phyloP scores from a whole-genome alignment of 2,888 invertebrate genomes.

The Trilocha varians region DNA sequence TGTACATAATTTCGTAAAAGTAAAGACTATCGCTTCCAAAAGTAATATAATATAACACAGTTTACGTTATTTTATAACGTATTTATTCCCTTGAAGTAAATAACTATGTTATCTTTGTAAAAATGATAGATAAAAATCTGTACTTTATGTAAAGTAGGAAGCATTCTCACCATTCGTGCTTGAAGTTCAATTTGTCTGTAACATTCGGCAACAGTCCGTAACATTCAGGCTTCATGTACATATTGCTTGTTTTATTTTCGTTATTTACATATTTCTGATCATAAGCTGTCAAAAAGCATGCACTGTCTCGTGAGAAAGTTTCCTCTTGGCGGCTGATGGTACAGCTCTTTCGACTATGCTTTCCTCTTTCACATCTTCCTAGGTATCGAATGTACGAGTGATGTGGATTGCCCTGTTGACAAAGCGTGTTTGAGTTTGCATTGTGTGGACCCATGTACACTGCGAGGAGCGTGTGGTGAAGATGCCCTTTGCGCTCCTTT shows the following conservation, averaged over 20 bases:
- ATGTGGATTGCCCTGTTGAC: constrained; percentile 92
- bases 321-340: constrained; percentile 92
- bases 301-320: constrained; percentile 84
- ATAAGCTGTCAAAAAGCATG: constrained; percentile 76
- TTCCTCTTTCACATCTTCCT: constrained; percentile 75
- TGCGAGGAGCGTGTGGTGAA: constrained; percentile 90
- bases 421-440: constrained; percentile 92
- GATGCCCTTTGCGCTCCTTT: constrained; percentile 91
- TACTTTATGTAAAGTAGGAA: constrained; percentile 46
- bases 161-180: constrained; percentile 76
- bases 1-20: not conserved
- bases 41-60: too few species aligned
- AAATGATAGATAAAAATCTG: not conserved
- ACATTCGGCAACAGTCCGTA: too few species aligned
- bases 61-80: not conserved
- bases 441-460: constrained; percentile 92
- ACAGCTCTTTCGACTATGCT: constrained; percentile 80
- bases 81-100: not conserved
- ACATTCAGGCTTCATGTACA: constrained; percentile 75
- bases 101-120: constrained; percentile 2
- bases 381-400: constrained; percentile 91
- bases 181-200: constrained; percentile 65
- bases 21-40: too few species aligned
- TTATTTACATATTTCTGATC: constrained; percentile 67
- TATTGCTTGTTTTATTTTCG: constrained; percentile 76